These are phyloP conservation scores for Ascidia mentula DNA, from an alignment of 23 tunicate species.

Conservation along the genomic window DNA sequence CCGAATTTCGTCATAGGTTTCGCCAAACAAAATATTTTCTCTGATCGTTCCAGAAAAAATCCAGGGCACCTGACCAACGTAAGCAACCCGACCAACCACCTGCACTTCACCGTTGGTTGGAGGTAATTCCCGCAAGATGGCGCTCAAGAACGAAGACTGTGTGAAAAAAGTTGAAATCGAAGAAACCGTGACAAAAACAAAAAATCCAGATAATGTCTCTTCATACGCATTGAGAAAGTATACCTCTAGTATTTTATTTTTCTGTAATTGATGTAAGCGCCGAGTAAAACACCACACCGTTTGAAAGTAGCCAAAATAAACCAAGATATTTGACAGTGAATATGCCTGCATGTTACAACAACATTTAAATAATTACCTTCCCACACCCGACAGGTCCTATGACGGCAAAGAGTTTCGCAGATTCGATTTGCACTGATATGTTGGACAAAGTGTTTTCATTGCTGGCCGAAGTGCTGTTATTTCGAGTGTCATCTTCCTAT, in stretches of 20 bases:
- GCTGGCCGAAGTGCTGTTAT: too few relatives aligned
- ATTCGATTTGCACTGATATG: conserved; percentile 25
- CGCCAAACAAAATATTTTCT: conserved; percentile 72
- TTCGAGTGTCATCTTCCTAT: too few relatives aligned
- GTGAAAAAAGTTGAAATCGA: too few relatives aligned
- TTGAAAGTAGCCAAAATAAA: too few relatives aligned
- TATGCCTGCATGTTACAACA: too few relatives aligned
- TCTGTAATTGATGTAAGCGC: too few relatives aligned
- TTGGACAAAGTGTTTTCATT: conserved; percentile 4
- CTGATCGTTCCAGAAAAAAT: conserved; percentile 47
- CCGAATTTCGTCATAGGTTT: conserved; percentile 17
- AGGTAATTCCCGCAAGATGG: conserved; percentile 55
- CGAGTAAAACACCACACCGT: too few relatives aligned
- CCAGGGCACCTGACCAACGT: conserved; percentile 67
- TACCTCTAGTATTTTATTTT: too few relatives aligned
- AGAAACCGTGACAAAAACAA: background rate
- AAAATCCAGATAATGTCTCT: too few relatives aligned
- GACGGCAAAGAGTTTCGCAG: conserved; percentile 49
- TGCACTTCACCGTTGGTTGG: conserved; percentile 16
- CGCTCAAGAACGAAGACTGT: conserved; percentile 59
- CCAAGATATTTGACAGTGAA: too few relatives aligned
- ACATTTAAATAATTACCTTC: conserved; percentile 33
- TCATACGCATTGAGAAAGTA: too few relatives aligned
- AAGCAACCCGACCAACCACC: conserved; percentile 38
- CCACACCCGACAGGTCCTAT: conserved; percentile 87